These are phyloP conservation scores for Spicauda simplicius DNA, from an alignment of 2,888 invertebrate genomes.

Conservation along the genomic window DNA sequence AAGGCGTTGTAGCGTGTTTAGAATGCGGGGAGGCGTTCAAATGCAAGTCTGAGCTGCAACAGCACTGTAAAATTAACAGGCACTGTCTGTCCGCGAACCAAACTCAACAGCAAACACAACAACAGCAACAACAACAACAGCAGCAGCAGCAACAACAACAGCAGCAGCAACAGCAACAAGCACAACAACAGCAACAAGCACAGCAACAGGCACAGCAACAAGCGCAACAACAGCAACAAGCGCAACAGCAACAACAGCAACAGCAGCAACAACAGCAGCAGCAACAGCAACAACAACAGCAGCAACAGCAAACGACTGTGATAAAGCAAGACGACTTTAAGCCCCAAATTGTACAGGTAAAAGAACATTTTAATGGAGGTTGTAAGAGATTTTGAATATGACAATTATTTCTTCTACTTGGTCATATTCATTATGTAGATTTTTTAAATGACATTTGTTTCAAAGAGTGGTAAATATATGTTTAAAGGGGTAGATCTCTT, in stretches of 20 bases:
- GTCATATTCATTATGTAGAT: too few species aligned
- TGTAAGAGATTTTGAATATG: too few species aligned
- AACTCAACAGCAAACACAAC: slow-evolving; percentile 50
- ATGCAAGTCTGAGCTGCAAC: slow-evolving; percentile 88
- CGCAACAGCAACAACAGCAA: slow-evolving; percentile 64
- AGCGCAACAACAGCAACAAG: slow-evolving; percentile 55
- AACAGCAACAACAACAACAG: slow-evolving; percentile 65
- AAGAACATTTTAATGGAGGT: too few species aligned
- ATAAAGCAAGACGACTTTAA: slow-evolving; percentile 81
- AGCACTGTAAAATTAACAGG: slow-evolving; percentile 86
- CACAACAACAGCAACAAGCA: slow-evolving; percentile 53
- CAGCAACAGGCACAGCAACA: slow-evolving; percentile 51
- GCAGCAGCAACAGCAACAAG: slow-evolving; percentile 70
- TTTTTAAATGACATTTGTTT: too few species aligned
- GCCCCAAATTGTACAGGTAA: slow-evolving; percentile 83
- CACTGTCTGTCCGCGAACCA: slow-evolving; percentile 59
- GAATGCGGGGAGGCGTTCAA: slow-evolving; percentile 92
- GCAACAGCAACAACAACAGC: slow-evolving; percentile 57
- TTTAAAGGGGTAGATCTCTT: too few species aligned
- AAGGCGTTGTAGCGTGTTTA: slow-evolving; percentile 89
- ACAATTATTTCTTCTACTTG: too few species aligned
- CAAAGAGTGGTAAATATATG: too few species aligned
- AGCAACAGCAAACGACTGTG: slow-evolving; percentile 73
- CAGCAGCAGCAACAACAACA: slow-evolving; percentile 66
- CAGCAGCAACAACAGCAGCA: slow-evolving; percentile 70